Base-by-base conservation (phyloP, 2,888 invertebrate genomes). In the Polia nebulosa region DNA sequence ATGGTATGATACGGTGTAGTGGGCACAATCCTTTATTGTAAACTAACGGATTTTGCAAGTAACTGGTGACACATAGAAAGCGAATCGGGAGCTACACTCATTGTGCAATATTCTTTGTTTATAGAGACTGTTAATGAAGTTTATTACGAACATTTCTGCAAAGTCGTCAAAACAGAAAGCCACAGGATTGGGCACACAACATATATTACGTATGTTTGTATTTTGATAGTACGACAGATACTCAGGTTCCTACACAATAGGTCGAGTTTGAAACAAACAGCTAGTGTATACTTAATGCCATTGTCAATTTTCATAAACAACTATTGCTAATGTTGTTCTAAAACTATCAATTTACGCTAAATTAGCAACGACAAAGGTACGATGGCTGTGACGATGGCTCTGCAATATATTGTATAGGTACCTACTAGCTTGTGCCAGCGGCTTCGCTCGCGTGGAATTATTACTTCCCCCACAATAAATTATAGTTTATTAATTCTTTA, bases 281-380 rank as follows among this genome's bases (percentile, higher is more conserved):
- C 39, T 11, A 44, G 34, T 25, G 20, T 34, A 39, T 58, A n/a
- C n/a, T n/a, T n/a, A n/a, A 49, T 49, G 39, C 34, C 41, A 56
- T 70, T 76, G 56, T 59, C 39, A 34, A 56, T 52, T 56, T 59
- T 59, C 13, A 53, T 25, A 70, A 57, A 77, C 51, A 76, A 41
- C 1, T 25, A n/a, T 41, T 25, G 25, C 34, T 20, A 45, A 60
- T 64, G 32, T 47, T 58, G 17, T n/a, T 44, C 6, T 7, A 17
- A 41, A 27, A 57, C 45, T 47, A 58, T 20, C 2, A 34, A 55
- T 72, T 61, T 61, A 61, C 15, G 32, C 15, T 25, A 34, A 25
- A 72, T 34, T 72, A 0, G 27, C 20, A 41, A 17, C 25, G 41
- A 45, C 45, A 64, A 53, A 47, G 32, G n/a, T n/a, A n/a, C n/a